A percentile compares a stretch with the other conserved stretches of the same genome.
These are phyloP conservation scores for Bradysia coprophila DNA, from an alignment of 1,140 invertebrate species.

Conservation along the genomic window DNA sequence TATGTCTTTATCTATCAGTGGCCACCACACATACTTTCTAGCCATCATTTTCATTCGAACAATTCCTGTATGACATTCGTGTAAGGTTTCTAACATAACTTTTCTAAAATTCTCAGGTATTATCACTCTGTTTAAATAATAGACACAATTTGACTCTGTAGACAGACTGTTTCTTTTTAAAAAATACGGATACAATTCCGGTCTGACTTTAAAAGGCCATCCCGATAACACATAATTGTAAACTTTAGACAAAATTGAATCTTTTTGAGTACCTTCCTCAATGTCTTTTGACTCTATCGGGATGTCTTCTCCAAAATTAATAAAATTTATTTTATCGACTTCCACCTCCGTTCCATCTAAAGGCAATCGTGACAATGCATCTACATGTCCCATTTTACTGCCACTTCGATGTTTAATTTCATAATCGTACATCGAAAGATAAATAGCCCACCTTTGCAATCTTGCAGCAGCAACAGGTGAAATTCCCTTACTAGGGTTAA, in stretches of 20 bases:
- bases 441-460: too few relatives aligned
- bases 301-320: not conserved
- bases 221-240: slow-evolving; percentile 9
- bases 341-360: slow-evolving; percentile 1
- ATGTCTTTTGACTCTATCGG: not conserved
- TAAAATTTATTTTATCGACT: not conserved
- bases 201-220: slow-evolving; percentile 7
- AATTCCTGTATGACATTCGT: slow-evolving; percentile 23
- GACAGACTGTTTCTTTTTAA: slow-evolving; percentile 7
- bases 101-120: slow-evolving; percentile 16
- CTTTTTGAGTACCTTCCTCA: slow-evolving; percentile 5
- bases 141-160: slow-evolving; percentile 9
- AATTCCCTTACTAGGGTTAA: too few relatives aligned
- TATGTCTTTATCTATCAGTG: slow-evolving; percentile 18
- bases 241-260: slow-evolving; percentile 9
- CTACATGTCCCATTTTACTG: slow-evolving; percentile 5
- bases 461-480: too few relatives aligned
- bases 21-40: slow-evolving; percentile 15
- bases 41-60: slow-evolving; percentile 26
- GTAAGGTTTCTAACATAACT: slow-evolving; percentile 21
- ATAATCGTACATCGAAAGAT: too few relatives aligned
- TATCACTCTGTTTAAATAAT: slow-evolving; percentile 17
- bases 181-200: slow-evolving; percentile 7
- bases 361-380: slow-evolving; percentile 6
- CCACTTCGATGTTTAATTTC: slow-evolving; percentile 5